Conservation (phyloP, 1,140 invertebrate species). For the Dreissena polymorpha region DNA sequence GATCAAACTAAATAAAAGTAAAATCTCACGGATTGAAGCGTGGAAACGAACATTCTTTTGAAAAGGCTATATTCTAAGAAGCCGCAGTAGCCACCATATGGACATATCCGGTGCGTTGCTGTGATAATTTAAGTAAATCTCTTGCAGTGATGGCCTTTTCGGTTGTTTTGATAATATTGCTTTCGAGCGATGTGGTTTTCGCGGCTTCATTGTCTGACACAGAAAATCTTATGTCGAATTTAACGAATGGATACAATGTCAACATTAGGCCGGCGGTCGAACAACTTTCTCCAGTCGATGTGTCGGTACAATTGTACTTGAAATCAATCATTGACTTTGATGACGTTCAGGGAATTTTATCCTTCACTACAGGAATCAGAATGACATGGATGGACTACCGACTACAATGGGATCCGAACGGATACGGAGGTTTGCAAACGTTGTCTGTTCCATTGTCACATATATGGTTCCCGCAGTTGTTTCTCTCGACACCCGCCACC, state of each 20-base stretch:
- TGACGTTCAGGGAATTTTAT: conserved; percentile 47
- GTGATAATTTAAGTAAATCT: no score
- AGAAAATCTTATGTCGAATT: neutral
- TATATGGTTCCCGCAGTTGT: conserved; percentile 54
- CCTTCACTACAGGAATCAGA: conserved; percentile 28
- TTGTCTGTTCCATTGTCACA: conserved; percentile 21
- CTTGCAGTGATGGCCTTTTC: no score
- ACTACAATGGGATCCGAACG: conserved; percentile 1
- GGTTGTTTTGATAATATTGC: no score
- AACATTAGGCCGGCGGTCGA: conserved; percentile 18
- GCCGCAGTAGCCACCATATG: no score
- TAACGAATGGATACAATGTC: conserved; percentile 9
- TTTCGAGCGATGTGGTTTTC: no score
- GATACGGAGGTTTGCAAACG: neutral
- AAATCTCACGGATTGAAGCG: no score
- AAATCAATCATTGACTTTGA: conserved; percentile 44
- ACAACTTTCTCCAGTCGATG: neutral
- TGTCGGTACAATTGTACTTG: neutral
- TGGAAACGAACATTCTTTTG: no score
- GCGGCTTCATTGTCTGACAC: conserved; percentile 12
- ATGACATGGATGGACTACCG: conserved; percentile 25
- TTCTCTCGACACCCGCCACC: conserved; percentile 17
- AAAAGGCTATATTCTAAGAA: no score
- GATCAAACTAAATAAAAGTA: no score
- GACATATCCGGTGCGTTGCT: no score